These are phyloP conservation scores for Pachyseris speciosa DNA, from an alignment of 64 coral and sea anemone species.

Conservation along the genomic window DNA sequence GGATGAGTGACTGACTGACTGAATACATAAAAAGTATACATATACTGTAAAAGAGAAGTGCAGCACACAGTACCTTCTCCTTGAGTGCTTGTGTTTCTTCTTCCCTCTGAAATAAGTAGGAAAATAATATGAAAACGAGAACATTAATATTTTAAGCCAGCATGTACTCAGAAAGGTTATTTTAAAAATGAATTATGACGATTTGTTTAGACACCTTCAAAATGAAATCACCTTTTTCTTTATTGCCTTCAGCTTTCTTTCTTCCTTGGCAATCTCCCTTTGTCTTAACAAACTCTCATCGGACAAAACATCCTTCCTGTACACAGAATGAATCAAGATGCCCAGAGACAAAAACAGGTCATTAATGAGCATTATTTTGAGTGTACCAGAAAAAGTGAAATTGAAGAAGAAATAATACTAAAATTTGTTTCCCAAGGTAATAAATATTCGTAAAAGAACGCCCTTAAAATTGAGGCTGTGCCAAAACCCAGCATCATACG, in stretches of 20 bases:
- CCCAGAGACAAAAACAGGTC: no score
- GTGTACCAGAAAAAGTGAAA: no score
- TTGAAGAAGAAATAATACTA: no score
- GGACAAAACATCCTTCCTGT: conserved; percentile 43
- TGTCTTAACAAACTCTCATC: conserved; percentile 24
- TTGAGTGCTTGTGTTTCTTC: conserved; percentile 42
- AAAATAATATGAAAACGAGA: background rate
- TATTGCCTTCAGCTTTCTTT: conserved; percentile 41
- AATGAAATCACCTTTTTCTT: conserved; percentile 49
- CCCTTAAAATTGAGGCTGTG: no score
- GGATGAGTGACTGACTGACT: no score
- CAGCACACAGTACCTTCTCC: background rate
- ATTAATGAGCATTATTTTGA: no score
- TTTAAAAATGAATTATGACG: background rate
- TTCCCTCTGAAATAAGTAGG: conserved; percentile 17
- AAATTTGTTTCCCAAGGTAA: no score
- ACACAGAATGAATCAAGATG: background rate
- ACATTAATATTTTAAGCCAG: background rate
- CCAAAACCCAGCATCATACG: no score
- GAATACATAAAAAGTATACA: no score
- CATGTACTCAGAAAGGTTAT: background rate
- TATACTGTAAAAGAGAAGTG: background rate
- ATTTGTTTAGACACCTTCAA: no score
- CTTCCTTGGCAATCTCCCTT: conserved; percentile 59
- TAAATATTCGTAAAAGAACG: no score